Conservation (phyloP, 2,113 vertebrate genomes). For the Salvelinus alpinus region DNA sequence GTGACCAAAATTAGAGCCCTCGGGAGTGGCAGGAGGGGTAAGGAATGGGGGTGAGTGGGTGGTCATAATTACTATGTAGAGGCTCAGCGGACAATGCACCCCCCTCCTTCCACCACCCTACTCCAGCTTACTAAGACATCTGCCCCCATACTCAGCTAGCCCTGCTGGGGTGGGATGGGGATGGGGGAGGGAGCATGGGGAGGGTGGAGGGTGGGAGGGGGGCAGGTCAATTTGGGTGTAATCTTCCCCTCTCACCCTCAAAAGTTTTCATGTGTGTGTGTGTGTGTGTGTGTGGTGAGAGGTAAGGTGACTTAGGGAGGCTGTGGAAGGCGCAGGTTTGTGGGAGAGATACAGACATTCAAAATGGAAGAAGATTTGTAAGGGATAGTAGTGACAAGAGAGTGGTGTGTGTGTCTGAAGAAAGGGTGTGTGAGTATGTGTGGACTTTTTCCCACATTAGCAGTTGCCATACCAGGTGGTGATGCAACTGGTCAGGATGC, state of each 20-base stretch:
- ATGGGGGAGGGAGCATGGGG: neutral
- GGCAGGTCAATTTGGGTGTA: slow-evolving; percentile 5
- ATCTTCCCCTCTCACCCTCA: slow-evolving; percentile 14
- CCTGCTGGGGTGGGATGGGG: slow-evolving; percentile 9
- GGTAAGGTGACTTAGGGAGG: neutral
- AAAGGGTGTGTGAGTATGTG: slow-evolving; percentile 51
- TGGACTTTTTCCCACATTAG: slow-evolving; percentile 49
- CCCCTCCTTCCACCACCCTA: slow-evolving; percentile 23
- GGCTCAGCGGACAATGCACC: slow-evolving; percentile 63
- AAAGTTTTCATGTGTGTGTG: neutral
- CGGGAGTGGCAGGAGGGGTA: slow-evolving; percentile 39
- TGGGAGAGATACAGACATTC: no score
- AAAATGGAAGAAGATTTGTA: neutral
- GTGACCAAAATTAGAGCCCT: slow-evolving; percentile 76
- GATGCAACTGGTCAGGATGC: neutral
- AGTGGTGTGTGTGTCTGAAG: slow-evolving; percentile 44
- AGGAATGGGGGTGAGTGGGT: slow-evolving; percentile 22
- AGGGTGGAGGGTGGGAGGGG: neutral
- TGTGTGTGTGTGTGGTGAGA: no score
- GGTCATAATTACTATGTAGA: slow-evolving; percentile 70
- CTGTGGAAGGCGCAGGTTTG: no score
- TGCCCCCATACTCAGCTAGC: slow-evolving; percentile 25
- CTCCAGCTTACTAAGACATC: slow-evolving; percentile 48
- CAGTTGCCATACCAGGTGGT: no score
- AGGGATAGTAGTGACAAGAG: neutral